Base-by-base conservation (phyloP, 2,113 vertebrate genomes). In the Pimephales promelas region DNA sequence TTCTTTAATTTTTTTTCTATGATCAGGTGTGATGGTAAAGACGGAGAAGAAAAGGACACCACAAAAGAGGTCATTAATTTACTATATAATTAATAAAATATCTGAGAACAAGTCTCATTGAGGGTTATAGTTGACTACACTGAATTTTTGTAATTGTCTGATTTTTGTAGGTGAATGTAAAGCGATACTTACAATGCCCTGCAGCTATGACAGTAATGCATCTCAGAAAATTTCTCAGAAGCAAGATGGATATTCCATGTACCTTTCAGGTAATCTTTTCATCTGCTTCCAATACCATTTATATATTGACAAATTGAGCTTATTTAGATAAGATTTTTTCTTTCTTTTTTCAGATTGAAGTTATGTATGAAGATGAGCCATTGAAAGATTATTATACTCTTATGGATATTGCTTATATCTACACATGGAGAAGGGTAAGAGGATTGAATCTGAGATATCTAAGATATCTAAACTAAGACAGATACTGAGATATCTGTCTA, bases 121-220 rank as follows among this genome's bases (percentile, higher is more conserved):
- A 24, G 26, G 20, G 36, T 4, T 47, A 24, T 64, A 59, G 26
- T 56, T 56, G 24, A 16, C 9, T 34, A 28, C 31, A 16, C 18
- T 68, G 14, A 24, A 24, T 83, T 9, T 28, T 43, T 5, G 7
- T 26, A 24, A 81, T 45, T 0, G n/a, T 66, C 11, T 56, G 5
- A 34, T 47, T 64, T 89, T 7, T 84, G 8, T 90, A 99, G 98
- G 92, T 95, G 90, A 96, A 96, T 86, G 97, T 97, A 90, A 99
- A 97, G 91, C 95, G 98, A 90, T 99, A 99, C 87, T 92, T 99
- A 47, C 96, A 97, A 88, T 99, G 98, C 91, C 98, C 98, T 70
- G 98, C 98, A 87, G 98, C 98, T 54, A 98, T 99, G 97, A 99
- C 98, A 80, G 96, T 99, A 88, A 99, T 98, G 98, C 98, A 99